A percentile compares a stretch with the other conserved stretches of the same genome.
phyloP scores from a whole-genome alignment of 2,888 invertebrate species.

The Epirrita christyi region DNA sequence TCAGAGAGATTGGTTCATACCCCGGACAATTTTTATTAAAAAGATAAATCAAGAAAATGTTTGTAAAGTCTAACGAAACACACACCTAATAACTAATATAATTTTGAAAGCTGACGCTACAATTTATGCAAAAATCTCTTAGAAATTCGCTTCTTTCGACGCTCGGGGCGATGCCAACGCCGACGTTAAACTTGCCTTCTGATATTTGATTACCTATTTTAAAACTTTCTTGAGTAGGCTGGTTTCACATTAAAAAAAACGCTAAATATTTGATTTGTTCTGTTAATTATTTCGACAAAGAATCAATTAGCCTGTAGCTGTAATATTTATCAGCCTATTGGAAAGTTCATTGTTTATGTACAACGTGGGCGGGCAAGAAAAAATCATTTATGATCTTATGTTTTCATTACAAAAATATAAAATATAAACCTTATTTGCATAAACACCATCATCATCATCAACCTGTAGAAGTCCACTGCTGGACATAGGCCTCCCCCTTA shows the following conservation, averaged over 20 bases:
- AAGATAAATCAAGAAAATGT: neutral
- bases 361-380: too few species aligned
- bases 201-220: conserved; percentile 47
- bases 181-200: conserved; percentile 34
- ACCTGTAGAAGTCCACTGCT: too few species aligned
- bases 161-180: neutral
- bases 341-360: too few species aligned
- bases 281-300: neutral
- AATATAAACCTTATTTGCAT: too few species aligned
- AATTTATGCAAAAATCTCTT: conserved; percentile 32
- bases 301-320: too few species aligned
- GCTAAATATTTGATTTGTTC: neutral
- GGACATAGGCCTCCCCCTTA: too few species aligned
- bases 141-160: conserved; percentile 8
- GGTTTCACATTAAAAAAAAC: conserved; percentile 4
- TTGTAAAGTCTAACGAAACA: neutral
- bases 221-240: conserved; percentile 28
- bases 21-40: neutral
- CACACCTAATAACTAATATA: conserved; percentile 7
- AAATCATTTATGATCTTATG: too few species aligned
- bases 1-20: too few species aligned
- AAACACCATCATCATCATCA: too few species aligned
- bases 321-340: too few species aligned
- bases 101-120: conserved; percentile 8
- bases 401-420: too few species aligned